These are phyloP conservation scores for Halesus radiatus DNA, from an alignment of 1,140 invertebrate genomes.

Conservation along the genomic window DNA sequence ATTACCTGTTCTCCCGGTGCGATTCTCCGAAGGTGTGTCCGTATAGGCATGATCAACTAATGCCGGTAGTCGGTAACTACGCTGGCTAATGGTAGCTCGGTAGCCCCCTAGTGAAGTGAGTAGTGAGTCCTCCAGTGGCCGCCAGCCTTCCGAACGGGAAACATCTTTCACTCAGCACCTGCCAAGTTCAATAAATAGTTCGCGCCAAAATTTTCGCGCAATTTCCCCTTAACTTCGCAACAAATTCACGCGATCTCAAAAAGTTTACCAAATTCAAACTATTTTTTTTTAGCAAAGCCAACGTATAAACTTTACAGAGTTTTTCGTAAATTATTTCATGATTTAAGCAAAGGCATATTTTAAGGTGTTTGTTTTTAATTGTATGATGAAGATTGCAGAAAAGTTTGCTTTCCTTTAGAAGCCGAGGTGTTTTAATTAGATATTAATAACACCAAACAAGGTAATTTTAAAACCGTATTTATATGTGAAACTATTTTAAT, in stretches of 20 bases:
- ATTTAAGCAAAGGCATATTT: too few species aligned
- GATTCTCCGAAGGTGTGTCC: neutral
- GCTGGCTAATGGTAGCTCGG: neutral
- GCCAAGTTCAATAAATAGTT: neutral
- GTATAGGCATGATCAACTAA: slow-evolving; percentile 9
- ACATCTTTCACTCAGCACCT: neutral
- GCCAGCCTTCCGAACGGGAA: slow-evolving; percentile 13
- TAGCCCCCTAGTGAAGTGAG: neutral
- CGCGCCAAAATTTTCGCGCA: slow-evolving; percentile 37
- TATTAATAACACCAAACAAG: too few species aligned
- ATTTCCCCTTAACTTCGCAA: neutral
- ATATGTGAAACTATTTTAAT: too few species aligned
- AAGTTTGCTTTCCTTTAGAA: too few species aligned
- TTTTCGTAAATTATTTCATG: too few species aligned
- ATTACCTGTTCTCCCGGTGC: slow-evolving; percentile 6
- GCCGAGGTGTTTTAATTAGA: too few species aligned
- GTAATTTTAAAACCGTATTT: too few species aligned
- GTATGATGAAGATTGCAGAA: too few species aligned
- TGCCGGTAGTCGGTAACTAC: too few species aligned
- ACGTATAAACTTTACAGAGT: neutral
- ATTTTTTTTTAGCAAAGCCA: neutral
- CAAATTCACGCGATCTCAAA: slow-evolving; percentile 13
- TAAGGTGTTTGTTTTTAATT: too few species aligned
- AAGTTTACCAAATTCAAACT: neutral
- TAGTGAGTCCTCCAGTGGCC: slow-evolving; percentile 2